A percentile compares a stretch with the other conserved stretches of the same genome.
Evolutionary conservation across 2,888 invertebrate genomes (phyloP).

Genomic region (Heterodera filipjevi): DNA sequence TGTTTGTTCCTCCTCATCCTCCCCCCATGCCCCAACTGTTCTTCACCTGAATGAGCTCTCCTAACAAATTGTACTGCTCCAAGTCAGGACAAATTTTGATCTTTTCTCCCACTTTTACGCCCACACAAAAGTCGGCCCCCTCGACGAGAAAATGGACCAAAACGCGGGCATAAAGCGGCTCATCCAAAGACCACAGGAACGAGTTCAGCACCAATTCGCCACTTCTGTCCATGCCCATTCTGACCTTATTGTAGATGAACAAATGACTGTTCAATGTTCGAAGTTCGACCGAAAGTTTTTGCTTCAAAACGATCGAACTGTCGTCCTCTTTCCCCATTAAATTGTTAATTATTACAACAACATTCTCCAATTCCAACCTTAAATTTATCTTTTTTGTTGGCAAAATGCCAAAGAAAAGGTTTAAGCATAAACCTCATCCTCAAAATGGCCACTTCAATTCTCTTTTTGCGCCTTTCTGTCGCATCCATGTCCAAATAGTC

Average conservation of each 20-base stretch:
- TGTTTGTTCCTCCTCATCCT: neutral
- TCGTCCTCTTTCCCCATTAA: neutral
- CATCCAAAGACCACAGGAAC: neutral
- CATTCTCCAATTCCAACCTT: neutral
- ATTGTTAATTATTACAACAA: neutral
- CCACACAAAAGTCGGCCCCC: neutral
- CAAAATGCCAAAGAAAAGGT: no score
- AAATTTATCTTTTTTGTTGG: neutral
- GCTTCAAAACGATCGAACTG: neutral
- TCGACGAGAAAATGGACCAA: neutral
- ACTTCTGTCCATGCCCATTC: neutral
- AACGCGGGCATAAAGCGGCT: neutral
- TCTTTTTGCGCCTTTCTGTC: neutral
- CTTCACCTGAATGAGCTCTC: neutral
- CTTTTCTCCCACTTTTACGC: neutral
- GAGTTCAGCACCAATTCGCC: neutral
- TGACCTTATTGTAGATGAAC: neutral
- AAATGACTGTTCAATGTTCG: neutral
- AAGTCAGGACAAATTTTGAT: neutral
- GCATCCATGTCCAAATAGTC: no score
- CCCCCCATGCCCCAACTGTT: neutral
- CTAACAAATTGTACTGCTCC: neutral
- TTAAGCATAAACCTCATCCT: neutral
- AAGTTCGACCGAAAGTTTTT: neutral
- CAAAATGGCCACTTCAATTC: neutral